A percentile compares a stretch with the other conserved stretches of the same genome.
phyloP scores from a whole-genome alignment of 2,113 vertebrate genomes.

The Podarcis cretensis region DNA sequence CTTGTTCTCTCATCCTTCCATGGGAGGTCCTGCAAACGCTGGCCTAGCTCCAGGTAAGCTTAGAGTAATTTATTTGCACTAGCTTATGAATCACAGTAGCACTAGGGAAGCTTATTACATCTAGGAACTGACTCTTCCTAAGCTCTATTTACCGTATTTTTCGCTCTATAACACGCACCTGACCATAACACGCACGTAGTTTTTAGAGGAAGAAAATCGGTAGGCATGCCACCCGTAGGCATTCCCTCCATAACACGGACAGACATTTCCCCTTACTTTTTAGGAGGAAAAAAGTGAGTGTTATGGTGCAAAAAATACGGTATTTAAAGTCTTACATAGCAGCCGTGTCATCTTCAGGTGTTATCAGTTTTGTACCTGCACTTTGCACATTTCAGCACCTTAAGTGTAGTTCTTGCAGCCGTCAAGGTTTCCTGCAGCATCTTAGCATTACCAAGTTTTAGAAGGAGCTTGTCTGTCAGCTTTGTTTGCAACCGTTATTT shows the following conservation, averaged over 20 bases:
- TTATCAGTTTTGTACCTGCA: neutral
- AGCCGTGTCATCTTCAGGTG: neutral
- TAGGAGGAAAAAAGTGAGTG: too few species aligned
- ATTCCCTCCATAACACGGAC: too few species aligned
- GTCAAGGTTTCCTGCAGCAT: neutral
- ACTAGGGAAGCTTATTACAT: conserved; percentile 32
- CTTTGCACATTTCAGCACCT: neutral
- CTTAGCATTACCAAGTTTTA: neutral
- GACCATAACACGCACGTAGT: too few species aligned
- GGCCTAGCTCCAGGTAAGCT: conserved; percentile 92
- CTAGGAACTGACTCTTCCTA: neutral
- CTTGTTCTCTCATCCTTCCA: conserved; percentile 90
- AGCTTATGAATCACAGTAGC: neutral
- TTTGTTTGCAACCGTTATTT: neutral
- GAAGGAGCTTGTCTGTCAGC: neutral
- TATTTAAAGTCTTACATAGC: neutral
- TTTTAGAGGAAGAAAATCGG: too few species aligned
- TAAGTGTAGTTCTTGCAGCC: neutral
- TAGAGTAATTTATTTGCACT: conserved; percentile 28
- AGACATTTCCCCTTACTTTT: too few species aligned
- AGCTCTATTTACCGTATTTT: neutral
- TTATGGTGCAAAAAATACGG: too few species aligned
- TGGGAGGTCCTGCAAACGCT: conserved; percentile 89
- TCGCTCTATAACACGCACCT: too few species aligned
- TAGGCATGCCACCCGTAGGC: too few species aligned